These are phyloP conservation scores for Chloebia gouldiae DNA, from an alignment of 2,113 vertebrate genomes.

Conservation along the genomic window DNA sequence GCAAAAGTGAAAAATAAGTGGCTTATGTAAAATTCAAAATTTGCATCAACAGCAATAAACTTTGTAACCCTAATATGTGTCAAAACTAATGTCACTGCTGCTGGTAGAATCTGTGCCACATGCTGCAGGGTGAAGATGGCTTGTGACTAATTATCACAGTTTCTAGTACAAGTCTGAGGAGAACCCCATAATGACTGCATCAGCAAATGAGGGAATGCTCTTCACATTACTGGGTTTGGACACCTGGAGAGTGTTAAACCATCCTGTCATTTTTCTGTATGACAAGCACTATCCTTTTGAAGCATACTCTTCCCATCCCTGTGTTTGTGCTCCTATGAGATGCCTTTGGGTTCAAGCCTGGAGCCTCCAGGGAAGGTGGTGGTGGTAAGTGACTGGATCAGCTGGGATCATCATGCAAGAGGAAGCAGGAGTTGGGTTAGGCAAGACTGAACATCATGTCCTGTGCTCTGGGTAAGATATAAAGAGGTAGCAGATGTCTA, in stretches of 20 bases:
- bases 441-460: not conserved
- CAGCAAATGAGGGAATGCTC: not conserved
- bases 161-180: not conserved
- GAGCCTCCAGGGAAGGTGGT: not conserved
- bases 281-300: not conserved
- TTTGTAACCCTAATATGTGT: not conserved
- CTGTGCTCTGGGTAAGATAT: not conserved
- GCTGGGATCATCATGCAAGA: not conserved
- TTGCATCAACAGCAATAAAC: not conserved
- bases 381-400: rapidly evolving
- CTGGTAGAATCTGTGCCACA: not conserved
- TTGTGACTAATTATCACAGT: not conserved
- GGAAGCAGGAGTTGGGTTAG: not conserved
- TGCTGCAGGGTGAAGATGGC: not conserved
- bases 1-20: not conserved
- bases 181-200: not conserved
- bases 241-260: not conserved
- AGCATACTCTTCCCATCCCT: not conserved
- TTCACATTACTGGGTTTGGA: not conserved
- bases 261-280: not conserved
- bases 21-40: not conserved
- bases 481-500: not conserved
- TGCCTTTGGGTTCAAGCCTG: not conserved
- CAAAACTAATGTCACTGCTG: not conserved
- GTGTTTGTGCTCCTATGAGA: not conserved